Percentiles rank a stretch among this genome's conserved stretches.
These are phyloP conservation scores for Saccostrea echinata DNA, from an alignment of 1,140 invertebrate genomes.

Conservation along the genomic window DNA sequence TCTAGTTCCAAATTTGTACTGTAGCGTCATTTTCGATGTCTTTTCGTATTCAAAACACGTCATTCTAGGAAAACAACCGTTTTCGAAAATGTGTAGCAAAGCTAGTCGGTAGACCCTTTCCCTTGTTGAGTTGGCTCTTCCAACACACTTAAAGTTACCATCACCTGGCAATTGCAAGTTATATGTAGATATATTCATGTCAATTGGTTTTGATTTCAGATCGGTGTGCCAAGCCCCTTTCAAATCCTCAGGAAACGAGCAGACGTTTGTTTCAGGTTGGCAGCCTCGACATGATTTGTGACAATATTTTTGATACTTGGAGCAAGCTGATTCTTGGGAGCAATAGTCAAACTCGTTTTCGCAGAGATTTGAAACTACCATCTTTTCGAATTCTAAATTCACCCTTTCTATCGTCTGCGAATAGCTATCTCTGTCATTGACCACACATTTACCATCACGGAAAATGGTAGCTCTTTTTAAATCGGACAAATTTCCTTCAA, in stretches of 20 bases:
- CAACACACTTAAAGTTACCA: conserved; percentile 55
- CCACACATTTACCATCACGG: conserved; percentile 66
- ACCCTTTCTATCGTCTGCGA: conserved; percentile 52
- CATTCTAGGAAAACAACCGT: conserved; percentile 59
- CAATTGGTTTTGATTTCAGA: background rate
- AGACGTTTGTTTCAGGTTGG: conserved; percentile 39
- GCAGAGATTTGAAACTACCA: conserved; percentile 51
- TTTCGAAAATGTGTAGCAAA: conserved; percentile 57
- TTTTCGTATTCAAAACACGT: conserved; percentile 56
- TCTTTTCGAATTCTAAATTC: conserved; percentile 55
- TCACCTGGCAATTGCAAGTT: conserved; percentile 47
- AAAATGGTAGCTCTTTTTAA: conserved; percentile 63
- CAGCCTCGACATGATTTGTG: conserved; percentile 48
- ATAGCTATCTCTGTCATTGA: conserved; percentile 47
- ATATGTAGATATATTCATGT: conserved; percentile 48
- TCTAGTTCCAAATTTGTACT: conserved; percentile 50
- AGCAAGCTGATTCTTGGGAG: conserved; percentile 40
- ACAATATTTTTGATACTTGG: conserved; percentile 43
- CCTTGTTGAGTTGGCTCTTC: conserved; percentile 21
- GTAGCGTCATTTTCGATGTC: conserved; percentile 47
- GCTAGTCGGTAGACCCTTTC: conserved; percentile 33
- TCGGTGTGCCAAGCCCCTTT: conserved; percentile 43
- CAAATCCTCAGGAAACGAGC: conserved; percentile 48
- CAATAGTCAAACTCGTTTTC: conserved; percentile 56
- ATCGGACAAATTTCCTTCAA: conserved; percentile 61